Base-by-base conservation (phyloP, 1,140 invertebrate species). In the Drosophila orena region DNA sequence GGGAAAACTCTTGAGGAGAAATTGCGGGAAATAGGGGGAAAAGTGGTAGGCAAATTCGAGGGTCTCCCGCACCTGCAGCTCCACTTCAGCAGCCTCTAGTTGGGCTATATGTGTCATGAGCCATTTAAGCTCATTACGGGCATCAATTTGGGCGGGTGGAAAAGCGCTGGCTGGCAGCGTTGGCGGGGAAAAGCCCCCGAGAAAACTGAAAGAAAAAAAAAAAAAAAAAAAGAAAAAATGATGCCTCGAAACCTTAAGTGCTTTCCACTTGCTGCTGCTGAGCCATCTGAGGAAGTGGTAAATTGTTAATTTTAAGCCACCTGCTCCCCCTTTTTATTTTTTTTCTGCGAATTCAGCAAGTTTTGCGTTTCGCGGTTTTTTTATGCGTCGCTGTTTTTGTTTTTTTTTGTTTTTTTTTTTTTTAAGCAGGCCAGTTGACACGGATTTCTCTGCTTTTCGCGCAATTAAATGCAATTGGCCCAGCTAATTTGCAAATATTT, bases 111-210 rank as follows among this genome's bases (percentile, higher is more conserved):
- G 88, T 90, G 86, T 86, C 88, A 84, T 90, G 88, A 90, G 88
- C 86, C 88, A 90, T 90, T 90, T 90, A 90, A 90, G 88, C 88
- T 90, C 88, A 90, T 90, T 90, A 90, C 80, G 79, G 83, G 81
- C 88, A 90, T 90, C 88, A 90, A 86, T 90, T 90, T 90, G 79
- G 79, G 43, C 17, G 44, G 22, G 34, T 0, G 7, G 3, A 10
- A 22, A 17, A 4, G 22, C 4, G 43, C 7, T 34, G 37, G 17
- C 17, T 17, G 37, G 47, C 3, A 12, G 2, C 12, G 12, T 15
- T 37, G 12, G 4, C n/a, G 50, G 49, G 30, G 27, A 14, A 57
- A 35, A 35, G 42, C n/a, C 38, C 54, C 14, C 8, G n/a, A 15
- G 61, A 62, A 37, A 34, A 59, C 37, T 27, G 20, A 72, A 72